Conservation (phyloP, 1,140 invertebrate genomes). For the Ridgeia piscesae region DNA sequence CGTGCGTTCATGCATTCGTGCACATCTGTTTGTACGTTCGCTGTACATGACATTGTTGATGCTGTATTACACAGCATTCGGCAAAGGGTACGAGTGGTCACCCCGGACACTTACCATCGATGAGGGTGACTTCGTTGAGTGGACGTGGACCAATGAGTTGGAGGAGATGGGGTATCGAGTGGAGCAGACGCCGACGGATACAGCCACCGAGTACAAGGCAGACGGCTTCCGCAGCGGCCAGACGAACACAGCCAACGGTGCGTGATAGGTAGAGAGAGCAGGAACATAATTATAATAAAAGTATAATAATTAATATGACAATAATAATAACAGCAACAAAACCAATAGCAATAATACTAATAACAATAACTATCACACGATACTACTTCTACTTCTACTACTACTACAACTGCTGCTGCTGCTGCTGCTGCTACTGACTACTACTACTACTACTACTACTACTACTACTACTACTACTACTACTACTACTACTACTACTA, state of each 20-base stretch:
- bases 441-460: too few species aligned
- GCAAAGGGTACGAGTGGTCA: slow-evolving; percentile 15
- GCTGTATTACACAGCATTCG: neutral
- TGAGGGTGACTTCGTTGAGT: slow-evolving; percentile 13
- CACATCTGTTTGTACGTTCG: neutral
- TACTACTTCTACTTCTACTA: too few species aligned
- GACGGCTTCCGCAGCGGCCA: slow-evolving; percentile 11
- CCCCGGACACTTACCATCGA: neutral
- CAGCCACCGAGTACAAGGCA: neutral
- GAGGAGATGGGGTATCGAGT: slow-evolving; percentile 8
- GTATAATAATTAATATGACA: neutral
- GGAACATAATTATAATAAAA: neutral
- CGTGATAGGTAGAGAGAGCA: neutral
- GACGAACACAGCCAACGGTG: slow-evolving; percentile 15
- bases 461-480: too few species aligned
- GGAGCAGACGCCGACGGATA: slow-evolving; percentile 6
- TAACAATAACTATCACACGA: too few species aligned
- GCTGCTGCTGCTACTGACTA: too few species aligned
- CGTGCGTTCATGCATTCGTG: neutral
- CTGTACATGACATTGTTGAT: neutral
- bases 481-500: too few species aligned
- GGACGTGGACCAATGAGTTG: slow-evolving; percentile 1
- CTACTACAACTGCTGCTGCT: too few species aligned
- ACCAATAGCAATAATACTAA: too few species aligned
- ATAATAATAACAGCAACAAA: too few species aligned